A percentile compares a stretch with the other conserved stretches of the same genome.
These are phyloP conservation scores for Propithecus deckenii DNA, from an alignment of 2,797 vertebrate species.

Conservation along the genomic window DNA sequence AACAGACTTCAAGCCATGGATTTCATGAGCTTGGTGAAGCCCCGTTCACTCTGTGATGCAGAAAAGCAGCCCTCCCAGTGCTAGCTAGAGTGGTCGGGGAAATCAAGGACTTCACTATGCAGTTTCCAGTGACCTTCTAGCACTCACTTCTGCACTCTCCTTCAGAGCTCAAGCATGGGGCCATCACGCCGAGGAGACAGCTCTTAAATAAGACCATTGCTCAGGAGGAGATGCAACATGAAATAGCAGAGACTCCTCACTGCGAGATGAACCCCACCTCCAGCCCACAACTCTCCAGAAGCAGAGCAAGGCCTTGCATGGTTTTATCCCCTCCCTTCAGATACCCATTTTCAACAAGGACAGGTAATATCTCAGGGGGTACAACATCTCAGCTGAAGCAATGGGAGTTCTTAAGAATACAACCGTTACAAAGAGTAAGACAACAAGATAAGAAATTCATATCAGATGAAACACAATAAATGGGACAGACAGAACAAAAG, in stretches of 20 bases:
- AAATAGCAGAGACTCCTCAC: background rate
- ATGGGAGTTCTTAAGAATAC: background rate
- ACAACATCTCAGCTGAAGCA: background rate
- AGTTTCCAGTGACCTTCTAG: background rate
- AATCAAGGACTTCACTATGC: no score
- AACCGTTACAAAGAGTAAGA: background rate
- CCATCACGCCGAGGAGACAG: background rate
- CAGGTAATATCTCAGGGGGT: background rate
- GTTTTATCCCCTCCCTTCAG: background rate
- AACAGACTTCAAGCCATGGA: background rate
- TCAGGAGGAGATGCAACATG: accelerated
- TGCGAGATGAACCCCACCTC: background rate
- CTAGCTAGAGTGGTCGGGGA: background rate
- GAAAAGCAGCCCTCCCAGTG: background rate
- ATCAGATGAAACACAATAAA: background rate
- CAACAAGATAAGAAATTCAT: no score
- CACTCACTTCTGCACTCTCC: background rate
- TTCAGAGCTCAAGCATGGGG: background rate
- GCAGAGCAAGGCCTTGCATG: background rate
- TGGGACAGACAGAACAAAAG: background rate
- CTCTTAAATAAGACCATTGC: background rate
- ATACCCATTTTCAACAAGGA: no score
- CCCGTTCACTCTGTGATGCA: background rate
- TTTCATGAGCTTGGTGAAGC: background rate
- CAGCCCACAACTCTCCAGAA: background rate